Base-by-base conservation (phyloP, 2,113 vertebrate species). In the Cervus canadensis region DNA sequence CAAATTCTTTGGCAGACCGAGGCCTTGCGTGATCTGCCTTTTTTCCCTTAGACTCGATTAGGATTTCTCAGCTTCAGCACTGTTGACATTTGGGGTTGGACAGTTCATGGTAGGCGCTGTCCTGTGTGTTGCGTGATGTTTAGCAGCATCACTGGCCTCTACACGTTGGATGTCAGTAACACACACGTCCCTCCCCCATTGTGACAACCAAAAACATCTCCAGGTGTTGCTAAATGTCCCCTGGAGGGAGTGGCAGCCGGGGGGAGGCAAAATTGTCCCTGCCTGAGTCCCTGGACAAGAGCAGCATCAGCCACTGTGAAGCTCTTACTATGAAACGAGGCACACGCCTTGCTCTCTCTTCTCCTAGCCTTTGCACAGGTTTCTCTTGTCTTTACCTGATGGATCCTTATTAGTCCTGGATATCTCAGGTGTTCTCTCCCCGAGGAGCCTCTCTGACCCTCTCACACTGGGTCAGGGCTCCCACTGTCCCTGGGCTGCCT, bases 321-420 rank as follows among this genome's bases (percentile, higher is more conserved):
- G 45, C 48, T 62, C 52, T 82, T 19, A 16, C 60, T 56, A 64
- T 71, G n/a, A 74, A 74, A 3, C 60, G 23, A 40, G 2, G 6
- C 14, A 30, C 9, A 16, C 33, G 25, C 25, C n/a, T 56, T 1
- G 0, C 21, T 50, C 40, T 64, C 71, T 56, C 10, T 54, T 33
- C 21, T 84, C 6, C 3, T 3, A 17, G 13, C 11, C 21, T 23
- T 36, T 25, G 19, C 14, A 8, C 0, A 0, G 7, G 8, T 16
- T 40, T 95, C 89, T 93, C n/a, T 16, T 16, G 3, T 83, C 86
- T n/a, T 64, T 87, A 62, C 19, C 28, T 48, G 33, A 28, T 5
- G 25, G 54, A 10, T 64, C 40, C 17, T 54, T 60, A 8, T 17
- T 8, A 45, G 48, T 33, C 48, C 25, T 90, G 3, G 16, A 1